Percentiles rank a stretch among this genome's conserved stretches.
phyloP scores from a whole-genome alignment of 2,797 vertebrate genomes.

The Cossypha polioptera region DNA sequence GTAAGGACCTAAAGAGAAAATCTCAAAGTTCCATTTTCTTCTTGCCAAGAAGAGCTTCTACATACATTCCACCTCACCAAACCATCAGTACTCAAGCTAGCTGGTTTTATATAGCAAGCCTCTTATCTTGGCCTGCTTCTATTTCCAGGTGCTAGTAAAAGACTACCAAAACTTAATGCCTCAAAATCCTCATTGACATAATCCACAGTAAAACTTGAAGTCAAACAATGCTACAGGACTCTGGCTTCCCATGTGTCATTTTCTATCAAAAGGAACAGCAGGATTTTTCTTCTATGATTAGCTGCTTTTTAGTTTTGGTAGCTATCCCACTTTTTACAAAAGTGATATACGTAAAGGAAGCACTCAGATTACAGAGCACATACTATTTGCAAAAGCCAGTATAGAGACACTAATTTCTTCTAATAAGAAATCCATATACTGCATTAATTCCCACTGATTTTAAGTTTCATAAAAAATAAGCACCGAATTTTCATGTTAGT shows the following conservation, averaged over 20 bases:
- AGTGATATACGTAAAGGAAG: background rate
- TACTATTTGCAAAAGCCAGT: background rate
- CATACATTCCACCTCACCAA: background rate
- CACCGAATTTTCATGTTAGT: background rate
- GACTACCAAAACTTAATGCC: background rate
- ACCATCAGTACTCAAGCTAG: background rate
- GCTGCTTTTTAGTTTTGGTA: background rate
- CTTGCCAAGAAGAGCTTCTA: background rate
- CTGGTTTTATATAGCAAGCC: background rate
- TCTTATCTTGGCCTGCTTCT: background rate
- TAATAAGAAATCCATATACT: background rate
- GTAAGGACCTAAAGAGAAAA: background rate
- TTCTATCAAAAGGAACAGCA: background rate
- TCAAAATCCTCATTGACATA: background rate
- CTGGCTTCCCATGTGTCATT: background rate
- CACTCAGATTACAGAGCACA: background rate
- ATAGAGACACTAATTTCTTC: background rate
- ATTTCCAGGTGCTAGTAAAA: background rate
- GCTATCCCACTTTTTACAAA: background rate
- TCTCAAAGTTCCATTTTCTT: background rate
- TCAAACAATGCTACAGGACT: background rate
- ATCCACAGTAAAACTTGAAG: background rate
- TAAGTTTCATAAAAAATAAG: background rate
- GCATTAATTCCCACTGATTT: background rate
- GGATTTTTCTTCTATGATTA: background rate